Percentiles rank a stretch among this genome's conserved stretches.
phyloP scores from a whole-genome alignment of 2,113 vertebrate genomes.

The Blennius ocellaris region DNA sequence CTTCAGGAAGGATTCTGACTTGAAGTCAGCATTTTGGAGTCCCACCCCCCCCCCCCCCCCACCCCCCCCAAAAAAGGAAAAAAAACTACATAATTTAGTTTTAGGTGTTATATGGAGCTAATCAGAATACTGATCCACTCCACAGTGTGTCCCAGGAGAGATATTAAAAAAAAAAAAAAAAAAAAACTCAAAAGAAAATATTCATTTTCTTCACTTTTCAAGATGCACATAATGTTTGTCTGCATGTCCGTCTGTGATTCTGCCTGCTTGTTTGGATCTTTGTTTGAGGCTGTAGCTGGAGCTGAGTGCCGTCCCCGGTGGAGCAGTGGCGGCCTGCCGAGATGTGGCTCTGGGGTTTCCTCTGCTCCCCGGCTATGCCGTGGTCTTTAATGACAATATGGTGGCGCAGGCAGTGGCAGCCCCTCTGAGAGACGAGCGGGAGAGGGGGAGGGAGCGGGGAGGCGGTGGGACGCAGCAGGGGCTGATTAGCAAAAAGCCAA shows the following conservation, averaged over 20 bases:
- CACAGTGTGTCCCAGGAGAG: constrained; percentile 49
- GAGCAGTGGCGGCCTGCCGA: constrained; percentile 67
- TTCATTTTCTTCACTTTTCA: constrained; percentile 41
- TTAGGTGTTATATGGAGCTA: constrained; percentile 56
- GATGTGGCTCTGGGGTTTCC: constrained; percentile 73
- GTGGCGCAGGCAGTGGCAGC: constrained; percentile 72
- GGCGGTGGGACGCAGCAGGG: constrained; percentile 31
- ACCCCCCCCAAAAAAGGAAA: constrained; percentile 53
- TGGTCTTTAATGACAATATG: constrained; percentile 85
- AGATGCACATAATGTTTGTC: constrained; percentile 54
- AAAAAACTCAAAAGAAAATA: constrained; percentile 11
- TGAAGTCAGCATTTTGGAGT: constrained; percentile 55
- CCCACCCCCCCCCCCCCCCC: constrained; percentile 46
- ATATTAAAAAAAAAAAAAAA: constrained; percentile 1
- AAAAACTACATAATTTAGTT: constrained; percentile 41
- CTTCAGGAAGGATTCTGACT: constrained; percentile 65
- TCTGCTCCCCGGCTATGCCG: constrained; percentile 67
- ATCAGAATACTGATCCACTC: constrained; percentile 60
- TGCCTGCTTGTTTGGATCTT: constrained; percentile 64
- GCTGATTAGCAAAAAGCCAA: constrained; percentile 72
- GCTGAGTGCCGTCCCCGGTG: constrained; percentile 63
- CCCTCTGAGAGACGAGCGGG: constrained; percentile 53
- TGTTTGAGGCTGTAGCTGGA: constrained; percentile 63
- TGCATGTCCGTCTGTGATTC: constrained; percentile 45
- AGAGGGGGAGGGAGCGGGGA: constrained; percentile 10